Conservation (phyloP, 1,140 invertebrate species). For the Aphidius gifuensis region DNA sequence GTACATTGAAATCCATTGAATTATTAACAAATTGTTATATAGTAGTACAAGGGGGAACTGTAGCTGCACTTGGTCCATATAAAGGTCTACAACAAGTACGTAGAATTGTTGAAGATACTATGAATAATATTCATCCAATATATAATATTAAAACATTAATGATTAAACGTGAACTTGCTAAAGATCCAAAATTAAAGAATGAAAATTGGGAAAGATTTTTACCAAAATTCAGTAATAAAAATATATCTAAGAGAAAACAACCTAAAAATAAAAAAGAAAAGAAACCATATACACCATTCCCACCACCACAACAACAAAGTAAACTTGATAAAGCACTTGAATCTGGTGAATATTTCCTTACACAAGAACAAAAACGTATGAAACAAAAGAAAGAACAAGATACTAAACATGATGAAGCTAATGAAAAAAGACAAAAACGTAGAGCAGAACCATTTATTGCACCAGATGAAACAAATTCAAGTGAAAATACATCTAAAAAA, state of each 20-base stretch:
- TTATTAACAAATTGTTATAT: conserved; percentile 97
- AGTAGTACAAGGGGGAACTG: conserved; percentile 96
- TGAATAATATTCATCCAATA: conserved; percentile 99
- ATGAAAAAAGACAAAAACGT: conserved; percentile 71
- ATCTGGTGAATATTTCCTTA: conserved; percentile 96
- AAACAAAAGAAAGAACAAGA: conserved; percentile 72
- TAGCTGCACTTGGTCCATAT: conserved; percentile 91
- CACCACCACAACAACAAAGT: conserved; percentile 86
- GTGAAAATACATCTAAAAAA: conserved; percentile 30
- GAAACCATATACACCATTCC: conserved; percentile 96
- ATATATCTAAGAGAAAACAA: conserved; percentile 80
- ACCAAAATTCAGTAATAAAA: conserved; percentile 94
- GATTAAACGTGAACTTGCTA: conserved; percentile 94
- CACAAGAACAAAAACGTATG: conserved; percentile 74
- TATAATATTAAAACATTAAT: conserved; percentile 98
- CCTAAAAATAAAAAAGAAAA: conserved; percentile 84
- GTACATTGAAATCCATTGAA: conserved; percentile 96
- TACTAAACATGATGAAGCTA: conserved; percentile 68
- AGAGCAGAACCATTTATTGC: conserved; percentile 80
- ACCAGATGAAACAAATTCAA: conserved; percentile 67
- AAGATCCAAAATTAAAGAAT: conserved; percentile 86
- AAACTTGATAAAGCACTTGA: conserved; percentile 93
- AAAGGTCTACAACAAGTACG: conserved; percentile 91
- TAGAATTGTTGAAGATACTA: conserved; percentile 92
- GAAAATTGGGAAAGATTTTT: conserved; percentile 97